Conservation (phyloP, 2,797 vertebrate genomes). For the Paedocypris micromegethes region DNA sequence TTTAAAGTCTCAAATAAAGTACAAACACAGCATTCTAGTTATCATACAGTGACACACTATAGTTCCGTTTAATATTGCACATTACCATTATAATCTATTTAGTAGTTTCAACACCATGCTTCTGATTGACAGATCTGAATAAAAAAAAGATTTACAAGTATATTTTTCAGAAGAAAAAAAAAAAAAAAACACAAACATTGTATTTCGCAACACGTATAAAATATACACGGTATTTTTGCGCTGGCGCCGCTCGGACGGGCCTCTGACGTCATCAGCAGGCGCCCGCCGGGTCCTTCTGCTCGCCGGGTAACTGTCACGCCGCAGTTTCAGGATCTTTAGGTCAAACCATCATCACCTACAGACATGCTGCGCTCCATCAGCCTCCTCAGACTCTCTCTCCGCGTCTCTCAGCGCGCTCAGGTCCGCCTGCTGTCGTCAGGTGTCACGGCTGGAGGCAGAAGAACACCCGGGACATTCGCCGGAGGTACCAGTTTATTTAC, state of each 20-base stretch:
- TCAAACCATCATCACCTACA: neutral
- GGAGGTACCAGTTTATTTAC: constrained; percentile 48
- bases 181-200: neutral
- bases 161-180: neutral
- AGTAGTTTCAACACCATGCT: too few species aligned
- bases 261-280: constrained; percentile 53
- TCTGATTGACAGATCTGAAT: too few species aligned
- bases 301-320: neutral
- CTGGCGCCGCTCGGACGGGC: neutral
- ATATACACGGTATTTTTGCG: neutral
- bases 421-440: constrained; percentile 34
- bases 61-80: too few species aligned
- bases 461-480: constrained; percentile 29
- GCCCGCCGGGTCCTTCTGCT: constrained; percentile 23
- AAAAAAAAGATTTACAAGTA: neutral
- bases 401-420: constrained; percentile 38
- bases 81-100: too few species aligned
- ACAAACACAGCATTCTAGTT: too few species aligned
- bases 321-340: constrained; percentile 14
- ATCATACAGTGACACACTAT: too few species aligned
- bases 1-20: too few species aligned
- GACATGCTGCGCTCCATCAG: constrained; percentile 66
- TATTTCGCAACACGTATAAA: neutral
- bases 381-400: constrained; percentile 55
- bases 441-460: constrained; percentile 42